phyloP scores from a whole-genome alignment of 2,797 vertebrate genomes.

The Telmatherina bonti region DNA sequence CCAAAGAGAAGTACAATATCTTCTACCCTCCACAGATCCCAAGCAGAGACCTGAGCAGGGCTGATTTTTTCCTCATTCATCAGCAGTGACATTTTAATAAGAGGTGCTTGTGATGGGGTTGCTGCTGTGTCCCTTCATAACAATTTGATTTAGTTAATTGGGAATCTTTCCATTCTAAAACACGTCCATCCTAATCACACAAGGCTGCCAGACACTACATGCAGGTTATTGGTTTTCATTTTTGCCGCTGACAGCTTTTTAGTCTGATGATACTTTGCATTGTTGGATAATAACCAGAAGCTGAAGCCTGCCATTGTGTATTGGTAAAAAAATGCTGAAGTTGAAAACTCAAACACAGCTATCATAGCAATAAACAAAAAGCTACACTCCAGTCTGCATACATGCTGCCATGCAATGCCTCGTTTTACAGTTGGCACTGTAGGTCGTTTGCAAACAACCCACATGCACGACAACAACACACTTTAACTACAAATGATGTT shows the following conservation, averaged over 20 bases:
- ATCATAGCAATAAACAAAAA: constrained; percentile 33
- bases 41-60: constrained; percentile 35
- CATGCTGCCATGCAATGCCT: not conserved
- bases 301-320: not conserved
- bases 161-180: constrained; percentile 47
- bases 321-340: constrained; percentile 21
- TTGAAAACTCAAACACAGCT: constrained; percentile 17
- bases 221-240: constrained; percentile 62
- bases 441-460: not conserved
- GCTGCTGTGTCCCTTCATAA: constrained; percentile 60
- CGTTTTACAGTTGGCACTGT: not conserved
- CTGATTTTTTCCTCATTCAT: constrained; percentile 71
- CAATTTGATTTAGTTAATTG: constrained; percentile 67
- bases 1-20: constrained; percentile 23
- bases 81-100: constrained; percentile 78
- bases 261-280: constrained; percentile 54
- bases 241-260: constrained; percentile 48
- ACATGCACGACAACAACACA: not conserved
- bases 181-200: constrained; percentile 49
- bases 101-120: constrained; percentile 50
- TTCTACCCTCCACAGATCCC: constrained; percentile 23
- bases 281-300: constrained; percentile 40
- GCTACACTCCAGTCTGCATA: not conserved
- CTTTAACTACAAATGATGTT: not conserved
- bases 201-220: constrained; percentile 45